Base-by-base conservation (phyloP, 2,888 invertebrate species). In the Eurois occulta region DNA sequence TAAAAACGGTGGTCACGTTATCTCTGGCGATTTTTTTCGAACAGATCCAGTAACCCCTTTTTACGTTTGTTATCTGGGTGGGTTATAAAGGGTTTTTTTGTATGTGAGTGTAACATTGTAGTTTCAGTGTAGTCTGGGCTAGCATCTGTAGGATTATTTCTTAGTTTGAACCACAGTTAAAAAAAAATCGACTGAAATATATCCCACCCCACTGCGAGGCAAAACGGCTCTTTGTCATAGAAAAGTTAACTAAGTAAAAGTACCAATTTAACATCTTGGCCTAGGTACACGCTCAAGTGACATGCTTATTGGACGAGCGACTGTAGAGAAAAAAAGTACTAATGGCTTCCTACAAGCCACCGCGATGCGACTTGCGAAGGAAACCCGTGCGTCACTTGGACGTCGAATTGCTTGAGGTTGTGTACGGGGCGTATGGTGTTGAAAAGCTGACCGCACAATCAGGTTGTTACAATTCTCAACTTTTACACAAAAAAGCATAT, bases 1-100 rank as follows among this genome's bases (percentile, higher is more conserved):
- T 87, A 90, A 87, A 87, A 87, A 89, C 80, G 82, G 78, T 72
- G 80, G 81, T 79, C 75, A 82, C 86, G 87, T 88, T 90, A 90
- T 90, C 89, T 90, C 86, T 84, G 72, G 55, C 77, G 78, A 84
- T 83, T 86, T 90, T 89, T 88, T 83, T 85, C 69, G 78, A 75
- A 76, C 71, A 67, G 81, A 81, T 86, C 80, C 72, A 78, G 83
- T 86, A 72, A 84, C 80, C 82, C 76, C 69, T 84, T 84, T 89
- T 88, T 82, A 78, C 48, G 67, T 77, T 75, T 80, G 73, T 64
- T 73, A 74, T 75, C 76, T 68, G 69, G 67, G 43, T 69, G n/a
- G 46, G 38, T 65, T 73, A 41, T 67, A 68, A 41, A 55, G 38
- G 62, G 60, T 77, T 71, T 65, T 38, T 28, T 48, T 58, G 38